Evolutionary conservation across 2,797 vertebrate species (phyloP).

Genomic region (Ambastaia sidthimunki): DNA sequence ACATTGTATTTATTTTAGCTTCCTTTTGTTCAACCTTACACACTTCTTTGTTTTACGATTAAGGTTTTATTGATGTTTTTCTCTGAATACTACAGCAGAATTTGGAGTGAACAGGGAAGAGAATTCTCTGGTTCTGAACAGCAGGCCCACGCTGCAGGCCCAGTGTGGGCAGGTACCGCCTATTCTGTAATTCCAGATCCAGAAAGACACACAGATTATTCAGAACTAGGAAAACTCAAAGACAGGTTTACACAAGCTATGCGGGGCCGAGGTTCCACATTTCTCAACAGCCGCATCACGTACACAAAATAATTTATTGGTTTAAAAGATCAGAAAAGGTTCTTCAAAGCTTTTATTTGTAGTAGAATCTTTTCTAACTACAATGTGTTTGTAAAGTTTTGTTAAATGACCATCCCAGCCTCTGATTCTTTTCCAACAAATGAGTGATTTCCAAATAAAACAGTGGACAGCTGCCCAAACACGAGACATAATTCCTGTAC

Average conservation of each 20-base stretch:
- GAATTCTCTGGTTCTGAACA: constrained; percentile 10
- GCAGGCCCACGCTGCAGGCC: constrained; percentile 47
- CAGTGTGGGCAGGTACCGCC: constrained; percentile 38
- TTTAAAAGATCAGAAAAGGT: not conserved
- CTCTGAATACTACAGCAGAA: not conserved
- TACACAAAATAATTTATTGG: not conserved
- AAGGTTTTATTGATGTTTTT: not conserved
- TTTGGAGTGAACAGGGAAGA: not conserved
- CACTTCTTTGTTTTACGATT: not conserved
- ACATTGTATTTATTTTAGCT: no score
- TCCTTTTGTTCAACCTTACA: not conserved
- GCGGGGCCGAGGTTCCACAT: not conserved
- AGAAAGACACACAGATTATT: not conserved
- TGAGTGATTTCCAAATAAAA: not conserved
- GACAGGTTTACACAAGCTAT: not conserved
- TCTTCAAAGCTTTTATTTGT: no score
- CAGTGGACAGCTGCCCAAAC: no score
- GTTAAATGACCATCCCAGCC: not conserved
- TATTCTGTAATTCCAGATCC: constrained; percentile 36
- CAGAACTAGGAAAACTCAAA: not conserved
- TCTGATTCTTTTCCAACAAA: not conserved
- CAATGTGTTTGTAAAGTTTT: not conserved
- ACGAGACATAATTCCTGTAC: no score
- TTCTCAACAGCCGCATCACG: not conserved
- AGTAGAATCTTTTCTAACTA: no score